Conservation (phyloP, 1,140 invertebrate species). For the Ectropis grisescens region DNA sequence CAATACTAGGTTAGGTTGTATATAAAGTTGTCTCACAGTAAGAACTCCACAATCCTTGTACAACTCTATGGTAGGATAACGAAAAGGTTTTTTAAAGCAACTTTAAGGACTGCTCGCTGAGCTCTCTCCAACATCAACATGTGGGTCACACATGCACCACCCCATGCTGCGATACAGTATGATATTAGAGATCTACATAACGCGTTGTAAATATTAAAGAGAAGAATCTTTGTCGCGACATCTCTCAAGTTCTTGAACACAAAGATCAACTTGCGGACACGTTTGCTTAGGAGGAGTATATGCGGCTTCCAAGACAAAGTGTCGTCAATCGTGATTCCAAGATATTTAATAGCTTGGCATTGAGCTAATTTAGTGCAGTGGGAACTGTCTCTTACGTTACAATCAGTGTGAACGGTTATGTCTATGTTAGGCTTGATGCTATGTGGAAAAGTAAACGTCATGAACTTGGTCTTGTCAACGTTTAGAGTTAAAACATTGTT, state of each 20-base stretch:
- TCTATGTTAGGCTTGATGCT: background rate
- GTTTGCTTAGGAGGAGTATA: background rate
- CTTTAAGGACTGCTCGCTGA: constrained; percentile 6
- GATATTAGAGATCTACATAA: constrained; percentile 3
- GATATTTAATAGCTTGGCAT: background rate
- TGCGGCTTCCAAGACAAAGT: background rate
- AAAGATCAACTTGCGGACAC: background rate
- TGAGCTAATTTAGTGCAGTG: background rate
- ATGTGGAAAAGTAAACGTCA: background rate
- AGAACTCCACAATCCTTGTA: background rate
- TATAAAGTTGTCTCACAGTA: background rate
- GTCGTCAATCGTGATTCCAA: background rate
- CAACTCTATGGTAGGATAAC: background rate
- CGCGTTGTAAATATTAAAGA: constrained; percentile 1
- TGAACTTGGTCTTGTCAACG: background rate
- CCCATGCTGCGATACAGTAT: constrained; percentile 9
- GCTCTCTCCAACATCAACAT: constrained; percentile 5
- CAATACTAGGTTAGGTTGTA: background rate
- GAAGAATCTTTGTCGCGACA: background rate
- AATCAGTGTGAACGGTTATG: background rate
- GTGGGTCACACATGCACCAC: constrained; percentile 3
- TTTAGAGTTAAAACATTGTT: background rate
- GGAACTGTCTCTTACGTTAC: too few relatives aligned
- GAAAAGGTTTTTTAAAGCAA: background rate
- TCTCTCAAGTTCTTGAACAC: background rate